Percentiles rank a stretch among this genome's conserved stretches.
Evolutionary conservation across 30 jellyfish, hydroid and myxozoan genomes (phyloP).

Genomic region (Hydractinia echinata): DNA sequence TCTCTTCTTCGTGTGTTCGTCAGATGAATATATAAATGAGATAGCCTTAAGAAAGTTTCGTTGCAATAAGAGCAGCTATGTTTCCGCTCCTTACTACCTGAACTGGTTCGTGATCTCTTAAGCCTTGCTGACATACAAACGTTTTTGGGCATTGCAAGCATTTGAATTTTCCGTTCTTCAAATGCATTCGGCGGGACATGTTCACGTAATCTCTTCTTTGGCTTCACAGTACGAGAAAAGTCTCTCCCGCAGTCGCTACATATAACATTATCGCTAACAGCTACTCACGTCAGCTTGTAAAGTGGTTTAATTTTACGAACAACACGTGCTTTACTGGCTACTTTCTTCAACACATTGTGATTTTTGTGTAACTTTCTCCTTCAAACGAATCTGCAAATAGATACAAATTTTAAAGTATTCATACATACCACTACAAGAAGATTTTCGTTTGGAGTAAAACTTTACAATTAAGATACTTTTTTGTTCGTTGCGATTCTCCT

Average conservation of each 20-base stretch:
- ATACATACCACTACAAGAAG: no score
- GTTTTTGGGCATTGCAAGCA: slow-evolving; percentile 22
- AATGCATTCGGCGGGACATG: slow-evolving; percentile 19
- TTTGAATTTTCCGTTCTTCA: slow-evolving; percentile 15
- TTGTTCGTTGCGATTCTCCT: no score
- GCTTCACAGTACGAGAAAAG: slow-evolving; percentile 17
- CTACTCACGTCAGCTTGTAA: background rate
- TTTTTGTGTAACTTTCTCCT: background rate
- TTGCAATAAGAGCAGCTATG: slow-evolving; percentile 17
- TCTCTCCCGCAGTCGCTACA: slow-evolving; percentile 20
- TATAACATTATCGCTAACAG: background rate
- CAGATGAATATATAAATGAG: slow-evolving; percentile 1
- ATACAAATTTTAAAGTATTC: no score
- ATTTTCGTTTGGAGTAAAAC: no score
- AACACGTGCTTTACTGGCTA: slow-evolving; percentile 6
- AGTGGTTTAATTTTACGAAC: slow-evolving; percentile 2
- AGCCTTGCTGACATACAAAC: slow-evolving; percentile 20
- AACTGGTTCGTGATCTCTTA: slow-evolving; percentile 25
- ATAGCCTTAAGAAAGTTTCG: slow-evolving; percentile 9
- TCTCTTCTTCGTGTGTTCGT: slow-evolving; percentile 28
- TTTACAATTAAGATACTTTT: no score
- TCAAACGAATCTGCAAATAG: background rate
- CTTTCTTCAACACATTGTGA: background rate
- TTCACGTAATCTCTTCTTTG: slow-evolving; percentile 21
- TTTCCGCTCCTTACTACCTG: slow-evolving; percentile 27